Evolutionary conservation across 64 coral and sea anemone species (phyloP).

Genomic region (Porites lutea): DNA sequence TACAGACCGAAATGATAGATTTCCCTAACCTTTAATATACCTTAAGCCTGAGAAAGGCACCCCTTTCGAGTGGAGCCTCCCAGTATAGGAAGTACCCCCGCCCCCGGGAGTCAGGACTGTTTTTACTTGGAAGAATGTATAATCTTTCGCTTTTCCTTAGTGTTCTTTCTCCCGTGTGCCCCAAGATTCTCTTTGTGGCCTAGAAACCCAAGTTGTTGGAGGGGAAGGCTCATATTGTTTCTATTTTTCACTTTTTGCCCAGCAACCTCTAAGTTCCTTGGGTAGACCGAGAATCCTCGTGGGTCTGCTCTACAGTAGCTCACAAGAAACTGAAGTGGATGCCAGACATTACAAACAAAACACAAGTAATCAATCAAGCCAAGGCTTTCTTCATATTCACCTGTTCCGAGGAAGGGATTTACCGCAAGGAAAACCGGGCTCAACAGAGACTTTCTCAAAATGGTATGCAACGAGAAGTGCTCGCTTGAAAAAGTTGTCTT

Average conservation of each 20-base stretch:
- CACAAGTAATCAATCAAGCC: conserved; percentile 57
- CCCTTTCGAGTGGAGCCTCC: too few relatives aligned
- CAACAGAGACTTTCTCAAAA: conserved; percentile 74
- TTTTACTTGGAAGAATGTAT: too few relatives aligned
- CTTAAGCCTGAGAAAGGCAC: too few relatives aligned
- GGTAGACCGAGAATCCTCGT: conserved; percentile 81
- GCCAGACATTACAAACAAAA: conserved; percentile 88
- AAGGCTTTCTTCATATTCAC: conserved; percentile 95
- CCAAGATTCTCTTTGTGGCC: too few relatives aligned
- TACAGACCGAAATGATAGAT: too few relatives aligned
- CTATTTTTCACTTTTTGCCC: neutral
- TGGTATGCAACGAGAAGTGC: conserved; percentile 51
- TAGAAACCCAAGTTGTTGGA: too few relatives aligned
- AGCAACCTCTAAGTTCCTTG: conserved; percentile 67
- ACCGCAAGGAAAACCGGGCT: conserved; percentile 30
- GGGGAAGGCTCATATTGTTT: neutral
- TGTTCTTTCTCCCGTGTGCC: too few relatives aligned
- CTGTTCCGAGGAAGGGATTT: conserved; percentile 82
- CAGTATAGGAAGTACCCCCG: too few relatives aligned
- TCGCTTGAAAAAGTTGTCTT: too few relatives aligned
- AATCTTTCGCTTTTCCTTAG: too few relatives aligned
- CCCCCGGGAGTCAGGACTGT: too few relatives aligned
- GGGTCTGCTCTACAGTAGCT: conserved; percentile 96
- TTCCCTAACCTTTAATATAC: too few relatives aligned
- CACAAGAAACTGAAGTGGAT: conserved; percentile 93